A percentile compares a stretch with the other conserved stretches of the same genome.
These are phyloP conservation scores for Oceanites oceanicus DNA, from an alignment of 2,113 vertebrate species.

Conservation along the genomic window DNA sequence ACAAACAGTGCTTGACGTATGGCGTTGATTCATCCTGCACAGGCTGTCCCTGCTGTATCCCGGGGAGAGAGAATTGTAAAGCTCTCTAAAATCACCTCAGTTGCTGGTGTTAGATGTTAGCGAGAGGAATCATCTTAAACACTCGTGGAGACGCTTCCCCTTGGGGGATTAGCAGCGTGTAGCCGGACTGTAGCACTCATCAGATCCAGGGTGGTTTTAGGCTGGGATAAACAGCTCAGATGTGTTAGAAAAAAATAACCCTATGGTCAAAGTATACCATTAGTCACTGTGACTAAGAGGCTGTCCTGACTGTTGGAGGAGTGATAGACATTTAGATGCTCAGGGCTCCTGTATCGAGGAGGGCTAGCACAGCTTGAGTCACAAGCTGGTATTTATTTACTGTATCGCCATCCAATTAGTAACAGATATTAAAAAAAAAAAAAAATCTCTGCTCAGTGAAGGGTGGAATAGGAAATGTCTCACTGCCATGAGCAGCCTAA, in stretches of 20 bases:
- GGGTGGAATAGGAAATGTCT: conserved; percentile 12
- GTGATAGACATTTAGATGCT: not conserved
- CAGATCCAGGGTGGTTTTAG: not conserved
- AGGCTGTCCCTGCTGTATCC: conserved; percentile 67
- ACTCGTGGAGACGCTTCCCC: not conserved
- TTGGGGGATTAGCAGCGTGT: not conserved
- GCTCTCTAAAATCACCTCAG: conserved; percentile 7
- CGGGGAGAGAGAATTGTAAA: conserved; percentile 41
- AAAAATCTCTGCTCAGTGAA: not conserved
- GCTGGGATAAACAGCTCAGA: not conserved
- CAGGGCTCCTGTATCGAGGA: not conserved
- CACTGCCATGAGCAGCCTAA: not conserved
- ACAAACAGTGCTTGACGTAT: conserved; percentile 81
- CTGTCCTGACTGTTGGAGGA: not conserved
- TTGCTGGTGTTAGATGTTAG: not conserved
- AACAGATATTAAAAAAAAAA: not conserved
- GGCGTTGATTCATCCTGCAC: conserved; percentile 67
- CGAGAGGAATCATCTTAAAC: conserved; percentile 6
- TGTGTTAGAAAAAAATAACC: not conserved
- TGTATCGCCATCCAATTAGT: not conserved
- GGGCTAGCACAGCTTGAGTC: not conserved
- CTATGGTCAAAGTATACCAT: not conserved
- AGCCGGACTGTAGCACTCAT: not conserved
- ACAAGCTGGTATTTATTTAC: not conserved
- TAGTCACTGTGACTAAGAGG: not conserved